Conservation (phyloP, 2,888 invertebrate species). For the Drosophila nr. perissopoda region DNA sequence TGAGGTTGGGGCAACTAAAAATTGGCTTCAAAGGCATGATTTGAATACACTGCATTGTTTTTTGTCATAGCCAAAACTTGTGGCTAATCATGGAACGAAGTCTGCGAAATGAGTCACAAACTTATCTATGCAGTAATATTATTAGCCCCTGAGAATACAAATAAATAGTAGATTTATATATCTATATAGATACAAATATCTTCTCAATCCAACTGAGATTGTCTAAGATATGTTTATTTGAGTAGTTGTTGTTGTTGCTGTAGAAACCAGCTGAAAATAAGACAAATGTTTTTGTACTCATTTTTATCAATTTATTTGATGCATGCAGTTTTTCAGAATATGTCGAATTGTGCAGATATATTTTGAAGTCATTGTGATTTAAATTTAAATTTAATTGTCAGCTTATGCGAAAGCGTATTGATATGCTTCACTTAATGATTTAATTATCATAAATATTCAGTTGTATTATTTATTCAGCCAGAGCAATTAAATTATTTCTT, state of each 20-base stretch:
- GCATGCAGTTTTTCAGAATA: background rate
- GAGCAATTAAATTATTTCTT: background rate
- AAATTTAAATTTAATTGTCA: background rate
- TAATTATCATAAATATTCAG: constrained; percentile 1
- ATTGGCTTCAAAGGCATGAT: background rate
- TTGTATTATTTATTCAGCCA: background rate
- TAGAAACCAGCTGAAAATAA: background rate
- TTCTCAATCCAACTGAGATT: background rate
- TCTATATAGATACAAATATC: too few relatives aligned
- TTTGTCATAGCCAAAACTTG: background rate
- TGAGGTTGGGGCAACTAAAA: background rate
- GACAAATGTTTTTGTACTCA: background rate
- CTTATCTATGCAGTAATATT: background rate
- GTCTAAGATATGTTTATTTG: background rate
- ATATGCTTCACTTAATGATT: background rate
- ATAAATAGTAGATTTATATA: background rate
- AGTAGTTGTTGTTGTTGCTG: background rate
- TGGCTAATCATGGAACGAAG: background rate
- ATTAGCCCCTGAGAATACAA: background rate
- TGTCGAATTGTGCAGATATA: background rate
- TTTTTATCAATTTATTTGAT: background rate
- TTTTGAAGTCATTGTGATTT: background rate
- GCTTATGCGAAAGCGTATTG: background rate
- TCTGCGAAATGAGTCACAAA: background rate
- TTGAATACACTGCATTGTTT: background rate